These are phyloP conservation scores for Coccyzus lansbergi DNA, from an alignment of 2,797 vertebrate species.

Conservation along the genomic window DNA sequence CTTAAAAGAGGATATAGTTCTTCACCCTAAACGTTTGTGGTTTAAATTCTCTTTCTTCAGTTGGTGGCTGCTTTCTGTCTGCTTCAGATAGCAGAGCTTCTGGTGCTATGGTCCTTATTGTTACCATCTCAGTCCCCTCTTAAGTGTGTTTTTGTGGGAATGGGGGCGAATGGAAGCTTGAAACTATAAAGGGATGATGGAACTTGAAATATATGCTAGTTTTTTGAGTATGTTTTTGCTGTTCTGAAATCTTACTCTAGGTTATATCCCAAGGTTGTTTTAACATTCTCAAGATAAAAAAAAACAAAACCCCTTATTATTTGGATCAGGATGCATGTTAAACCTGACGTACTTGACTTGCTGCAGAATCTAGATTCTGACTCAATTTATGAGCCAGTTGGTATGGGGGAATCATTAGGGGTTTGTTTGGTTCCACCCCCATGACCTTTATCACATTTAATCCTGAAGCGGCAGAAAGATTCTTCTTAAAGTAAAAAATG, in stretches of 20 bases:
- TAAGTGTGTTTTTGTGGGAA: background rate
- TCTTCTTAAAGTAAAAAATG: background rate
- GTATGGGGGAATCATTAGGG: background rate
- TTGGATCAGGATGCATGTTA: background rate
- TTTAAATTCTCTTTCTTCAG: background rate
- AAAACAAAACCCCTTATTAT: background rate
- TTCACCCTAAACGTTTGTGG: background rate
- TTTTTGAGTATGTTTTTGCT: background rate
- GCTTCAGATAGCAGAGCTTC: conserved; percentile 15
- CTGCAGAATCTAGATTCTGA: background rate
- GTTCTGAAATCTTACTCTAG: background rate
- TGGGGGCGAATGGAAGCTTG: background rate
- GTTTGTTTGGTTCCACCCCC: background rate
- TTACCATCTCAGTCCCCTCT: background rate
- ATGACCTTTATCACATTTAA: background rate
- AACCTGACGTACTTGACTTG: background rate
- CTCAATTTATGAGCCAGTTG: background rate
- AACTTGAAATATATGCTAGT: background rate
- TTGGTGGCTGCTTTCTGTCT: conserved; percentile 8
- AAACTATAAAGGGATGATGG: background rate
- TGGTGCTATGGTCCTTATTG: background rate
- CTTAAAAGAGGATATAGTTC: background rate
- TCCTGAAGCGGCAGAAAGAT: background rate
- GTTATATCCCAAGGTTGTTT: background rate
- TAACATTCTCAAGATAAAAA: background rate